Base-by-base conservation (phyloP, 2,113 vertebrate genomes). In the Colius striatus region DNA sequence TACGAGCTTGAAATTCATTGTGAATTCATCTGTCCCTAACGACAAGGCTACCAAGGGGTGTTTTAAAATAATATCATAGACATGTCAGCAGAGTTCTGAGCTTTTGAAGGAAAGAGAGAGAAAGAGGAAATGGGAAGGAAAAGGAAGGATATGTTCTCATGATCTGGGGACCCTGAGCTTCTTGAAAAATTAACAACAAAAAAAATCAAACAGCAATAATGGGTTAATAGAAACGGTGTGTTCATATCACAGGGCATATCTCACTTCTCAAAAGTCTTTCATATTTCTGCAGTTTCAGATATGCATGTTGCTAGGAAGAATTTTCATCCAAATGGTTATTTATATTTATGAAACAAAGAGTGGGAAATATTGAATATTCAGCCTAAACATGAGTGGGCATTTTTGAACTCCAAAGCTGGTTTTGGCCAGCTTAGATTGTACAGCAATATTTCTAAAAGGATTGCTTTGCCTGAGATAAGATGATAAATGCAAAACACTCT, bases 381-480 rank as follows among this genome's bases (percentile, higher is more conserved):
- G 50, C 23, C 68, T 84, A 93, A 96, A 97, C 88, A 95, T 96
- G 95, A 96, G 94, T 96, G 95, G 94, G 92, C 96, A 96, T 96
- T 95, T 97, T 96, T 92, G 47, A 90, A 93, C 50, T 89, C 90
- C 58, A 79, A 79, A 82, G 47, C 86, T 93, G 90, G 67, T 70
- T 88, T 89, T 78, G 70, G 68, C 70, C 73, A 95, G 95, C 73
- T 78, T 63, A 32, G 65, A 61, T 89, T 72, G 36, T 84, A 90
- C 76, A 96, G 80, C 83, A 93, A 32, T 51, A 68, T 95, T 82
- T 95, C 54, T 73, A 48, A 96, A 89, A 71, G 41, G 75, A 73
- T 58, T 92, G 51, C 13, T 89, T 91, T 95, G 72, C 48, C 71
- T 74, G 82, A 84, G 53, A 68, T 92, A 67, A 91, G 68, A 84